These are phyloP conservation scores for Alloscopus bannaensis DNA, from an alignment of 2,888 invertebrate genomes.

Conservation along the genomic window DNA sequence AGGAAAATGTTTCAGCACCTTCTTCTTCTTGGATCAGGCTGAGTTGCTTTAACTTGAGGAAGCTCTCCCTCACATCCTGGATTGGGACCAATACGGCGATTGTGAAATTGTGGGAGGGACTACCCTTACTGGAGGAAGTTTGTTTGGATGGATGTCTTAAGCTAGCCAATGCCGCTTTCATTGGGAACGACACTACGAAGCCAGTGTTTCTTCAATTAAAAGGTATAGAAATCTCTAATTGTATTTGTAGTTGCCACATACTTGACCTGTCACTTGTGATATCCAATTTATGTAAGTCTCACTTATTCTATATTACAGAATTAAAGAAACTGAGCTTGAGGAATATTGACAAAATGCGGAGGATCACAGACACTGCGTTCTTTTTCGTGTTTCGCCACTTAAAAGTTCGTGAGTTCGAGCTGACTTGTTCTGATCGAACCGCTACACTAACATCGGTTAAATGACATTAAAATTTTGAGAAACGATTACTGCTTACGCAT, in stretches of 20 bases:
- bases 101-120: neutral
- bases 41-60: conserved; percentile 12
- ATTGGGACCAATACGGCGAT: conserved; percentile 3
- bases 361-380: neutral
- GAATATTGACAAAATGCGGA: neutral
- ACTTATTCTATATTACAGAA: too few relatives aligned
- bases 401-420: neutral
- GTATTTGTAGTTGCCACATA: too few relatives aligned
- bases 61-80: conserved; percentile 1
- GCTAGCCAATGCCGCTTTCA: conserved; percentile 5
- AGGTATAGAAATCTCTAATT: too few relatives aligned
- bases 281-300: too few relatives aligned
- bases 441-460: too few relatives aligned
- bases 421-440: neutral
- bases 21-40: neutral
- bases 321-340: neutral
- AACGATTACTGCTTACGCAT: too few relatives aligned
- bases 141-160: neutral
- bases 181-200: neutral
- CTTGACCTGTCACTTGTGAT: too few relatives aligned
- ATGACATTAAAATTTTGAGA: too few relatives aligned
- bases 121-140: conserved; percentile 1
- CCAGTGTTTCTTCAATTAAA: conserved; percentile 8
- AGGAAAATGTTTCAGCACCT: too few relatives aligned
- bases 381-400: neutral